Evolutionary conservation across 2,113 vertebrate species (phyloP).

Genomic region (Pygoscelis adeliae): DNA sequence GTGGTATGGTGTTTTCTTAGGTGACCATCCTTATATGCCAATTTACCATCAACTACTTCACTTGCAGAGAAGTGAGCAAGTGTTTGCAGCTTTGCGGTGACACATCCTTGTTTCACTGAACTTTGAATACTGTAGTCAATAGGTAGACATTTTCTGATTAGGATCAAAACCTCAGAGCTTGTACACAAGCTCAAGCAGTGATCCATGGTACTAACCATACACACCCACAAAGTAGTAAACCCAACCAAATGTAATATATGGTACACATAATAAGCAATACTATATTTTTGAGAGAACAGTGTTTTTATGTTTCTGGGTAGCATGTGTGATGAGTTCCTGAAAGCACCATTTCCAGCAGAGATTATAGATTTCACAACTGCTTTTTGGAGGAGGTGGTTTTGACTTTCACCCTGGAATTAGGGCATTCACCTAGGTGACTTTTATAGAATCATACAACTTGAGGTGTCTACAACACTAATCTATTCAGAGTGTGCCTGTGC

Average conservation of each 20-base stretch:
- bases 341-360: background rate
- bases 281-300: background rate
- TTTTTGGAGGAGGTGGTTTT: background rate
- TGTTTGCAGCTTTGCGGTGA: background rate
- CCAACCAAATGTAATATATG: background rate
- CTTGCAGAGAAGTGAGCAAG: background rate
- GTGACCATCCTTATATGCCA: rapidly evolving
- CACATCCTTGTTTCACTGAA: background rate
- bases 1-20: background rate
- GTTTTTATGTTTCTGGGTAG: background rate
- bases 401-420: background rate
- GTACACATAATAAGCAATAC: background rate
- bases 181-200: background rate
- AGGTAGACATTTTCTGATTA: background rate
- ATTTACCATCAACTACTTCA: background rate
- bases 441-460: too few species aligned
- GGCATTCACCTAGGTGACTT: background rate
- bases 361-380: background rate
- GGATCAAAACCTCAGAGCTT: background rate
- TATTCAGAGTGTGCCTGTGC: background rate
- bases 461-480: background rate
- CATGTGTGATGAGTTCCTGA: background rate
- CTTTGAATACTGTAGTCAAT: background rate
- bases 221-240: background rate
- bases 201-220: rapidly evolving